A percentile compares a stretch with the other conserved stretches of the same genome.
Conservation (phyloP, 1,140 invertebrate species). For the Drosophila pseudoobscura region DNA sequence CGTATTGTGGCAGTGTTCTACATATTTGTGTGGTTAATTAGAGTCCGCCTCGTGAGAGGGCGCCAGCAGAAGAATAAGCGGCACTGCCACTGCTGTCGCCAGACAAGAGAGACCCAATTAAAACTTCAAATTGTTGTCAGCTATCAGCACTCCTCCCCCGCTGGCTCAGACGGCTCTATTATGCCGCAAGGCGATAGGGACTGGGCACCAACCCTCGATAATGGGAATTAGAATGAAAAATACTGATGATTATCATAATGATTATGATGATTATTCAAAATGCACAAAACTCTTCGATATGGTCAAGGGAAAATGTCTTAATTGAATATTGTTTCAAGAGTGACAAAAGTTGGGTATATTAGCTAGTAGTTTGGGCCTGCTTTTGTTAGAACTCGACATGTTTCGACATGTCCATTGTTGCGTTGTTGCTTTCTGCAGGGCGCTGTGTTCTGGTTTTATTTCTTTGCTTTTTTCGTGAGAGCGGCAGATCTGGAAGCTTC, state of each 20-base stretch:
- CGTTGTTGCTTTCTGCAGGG: no score
- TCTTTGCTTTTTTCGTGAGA: no score
- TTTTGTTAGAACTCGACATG: no score
- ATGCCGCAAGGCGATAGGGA: conserved; percentile 5
- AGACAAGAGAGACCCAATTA: conserved; percentile 50
- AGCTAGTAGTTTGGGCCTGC: not conserved
- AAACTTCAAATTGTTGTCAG: conserved; percentile 63
- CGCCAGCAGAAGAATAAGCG: conserved; percentile 19
- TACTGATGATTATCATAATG: conserved; percentile 37
- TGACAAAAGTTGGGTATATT: conserved; percentile 2
- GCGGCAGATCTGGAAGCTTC: no score
- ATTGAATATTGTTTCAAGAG: conserved; percentile 29
- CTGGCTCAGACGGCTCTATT: conserved; percentile 69
- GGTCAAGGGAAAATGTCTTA: conserved; percentile 34
- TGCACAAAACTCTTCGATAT: conserved; percentile 21
- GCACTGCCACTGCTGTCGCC: not conserved
- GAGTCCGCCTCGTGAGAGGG: conserved; percentile 33
- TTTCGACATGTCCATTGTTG: no score
- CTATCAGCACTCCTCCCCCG: conserved; percentile 57
- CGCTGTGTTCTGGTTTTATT: not conserved
- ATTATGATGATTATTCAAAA: conserved; percentile 63
- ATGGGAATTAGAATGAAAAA: conserved; percentile 30
- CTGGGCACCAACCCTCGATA: conserved; percentile 34
- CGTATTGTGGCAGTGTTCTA: conserved; percentile 33
- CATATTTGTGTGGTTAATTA: conserved; percentile 66